Conservation (phyloP, 2,113 vertebrate species). For the Dicentrarchus labrax region DNA sequence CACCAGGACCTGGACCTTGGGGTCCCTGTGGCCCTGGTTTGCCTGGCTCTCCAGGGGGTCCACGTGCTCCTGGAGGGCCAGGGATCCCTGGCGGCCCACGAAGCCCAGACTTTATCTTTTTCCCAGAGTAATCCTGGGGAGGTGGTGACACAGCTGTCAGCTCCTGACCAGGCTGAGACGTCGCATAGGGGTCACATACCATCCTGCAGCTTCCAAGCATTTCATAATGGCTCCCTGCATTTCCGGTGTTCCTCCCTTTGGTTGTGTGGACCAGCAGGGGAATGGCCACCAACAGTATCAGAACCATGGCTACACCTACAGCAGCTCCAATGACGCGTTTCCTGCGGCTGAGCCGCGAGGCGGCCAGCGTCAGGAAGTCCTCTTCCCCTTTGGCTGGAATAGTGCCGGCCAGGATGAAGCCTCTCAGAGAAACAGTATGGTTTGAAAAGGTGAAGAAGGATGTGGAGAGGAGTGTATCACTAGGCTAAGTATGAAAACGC, state of each 20-base stretch:
- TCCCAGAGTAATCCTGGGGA: conserved; percentile 88
- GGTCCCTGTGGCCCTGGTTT: conserved; percentile 92
- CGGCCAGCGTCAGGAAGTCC: conserved; percentile 95
- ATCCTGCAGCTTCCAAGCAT: conserved; percentile 94
- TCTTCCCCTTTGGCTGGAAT: conserved; percentile 95
- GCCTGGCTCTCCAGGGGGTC: conserved; percentile 92
- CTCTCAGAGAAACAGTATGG: conserved; percentile 56
- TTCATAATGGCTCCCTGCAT: conserved; percentile 88
- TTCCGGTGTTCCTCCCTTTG: conserved; percentile 84
- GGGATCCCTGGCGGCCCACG: conserved; percentile 89
- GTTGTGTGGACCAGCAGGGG: conserved; percentile 95
- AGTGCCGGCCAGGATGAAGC: conserved; percentile 85
- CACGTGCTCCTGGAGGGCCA: conserved; percentile 88
- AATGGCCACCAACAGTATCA: conserved; percentile 94
- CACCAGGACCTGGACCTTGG: conserved; percentile 91
- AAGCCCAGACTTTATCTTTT: conserved; percentile 89
- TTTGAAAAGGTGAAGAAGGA: conserved; percentile 53
- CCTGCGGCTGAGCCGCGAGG: conserved; percentile 93
- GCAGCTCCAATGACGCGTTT: conserved; percentile 94
- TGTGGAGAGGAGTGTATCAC: conserved; percentile 12
- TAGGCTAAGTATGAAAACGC: conserved; percentile 39
- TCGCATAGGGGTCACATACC: conserved; percentile 91
- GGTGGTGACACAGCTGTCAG: conserved; percentile 86
- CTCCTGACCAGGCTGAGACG: conserved; percentile 88
- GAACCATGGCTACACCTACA: conserved; percentile 95